Evolutionary conservation across 2,888 invertebrate species (phyloP), one percentile per base, ranked within the genome.

Genomic region (Cantharis flavilabris): DNA sequence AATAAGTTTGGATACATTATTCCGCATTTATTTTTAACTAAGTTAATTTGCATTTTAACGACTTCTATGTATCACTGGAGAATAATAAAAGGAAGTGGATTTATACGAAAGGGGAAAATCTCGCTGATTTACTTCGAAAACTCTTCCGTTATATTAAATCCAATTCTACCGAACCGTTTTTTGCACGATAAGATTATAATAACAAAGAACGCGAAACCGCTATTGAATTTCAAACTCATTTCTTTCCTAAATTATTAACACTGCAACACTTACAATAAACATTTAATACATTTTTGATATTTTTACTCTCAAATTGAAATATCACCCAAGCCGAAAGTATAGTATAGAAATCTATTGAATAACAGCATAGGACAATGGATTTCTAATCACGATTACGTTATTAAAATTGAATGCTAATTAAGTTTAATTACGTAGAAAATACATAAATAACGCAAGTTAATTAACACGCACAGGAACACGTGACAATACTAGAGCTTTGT

Each of bases 41-140:
- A 75, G 69, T 70, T 30, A 77, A 77, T 77, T 77, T 78, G 76
- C 78, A 78, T 78, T 78, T 78, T 78, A 78, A 78, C 76, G 72
- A 76, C 76, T 76, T 70, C 73, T 76, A 76, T 76, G 78, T 78
- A 73, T 78, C 78, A 76, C 78, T 76, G 71, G 78, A 78, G 78
- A 76, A 75, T 78, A 78, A 78, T 78, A 78, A 78, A 78, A 76
- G 76, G 76, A 78, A 78, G 78, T 76, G 76, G 76, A 78, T 78
- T 78, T 78, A 76, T 78, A 76, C 73, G 70, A 76, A 74, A 76
- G 76, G 74, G 76, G 76, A 71, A 76, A 76, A 73, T 76, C 70
- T 74, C 75, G 69, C 75, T 72, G 73, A 78, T 78, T 78, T 77
- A 75, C 74, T 77, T 75, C 62, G 69, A 77, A 77, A 75, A 77